These are phyloP conservation scores for Drosophila lutescens DNA, from an alignment of 2,888 invertebrate species.

Conservation along the genomic window DNA sequence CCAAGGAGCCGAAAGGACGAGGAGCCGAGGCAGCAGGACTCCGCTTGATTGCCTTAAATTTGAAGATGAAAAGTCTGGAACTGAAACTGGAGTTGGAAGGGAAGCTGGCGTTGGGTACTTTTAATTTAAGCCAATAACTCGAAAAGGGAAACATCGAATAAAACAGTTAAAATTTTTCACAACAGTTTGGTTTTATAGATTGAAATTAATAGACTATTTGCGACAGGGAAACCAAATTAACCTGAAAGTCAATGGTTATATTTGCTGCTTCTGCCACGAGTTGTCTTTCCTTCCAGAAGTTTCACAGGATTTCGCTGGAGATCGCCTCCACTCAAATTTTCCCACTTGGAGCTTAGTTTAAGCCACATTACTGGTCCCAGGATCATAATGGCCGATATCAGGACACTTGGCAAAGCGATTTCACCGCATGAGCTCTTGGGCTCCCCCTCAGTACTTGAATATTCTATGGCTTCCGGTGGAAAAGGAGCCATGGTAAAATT, in stretches of 20 bases:
- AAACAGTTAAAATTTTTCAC: neutral
- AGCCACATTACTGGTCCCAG: neutral
- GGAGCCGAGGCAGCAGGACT: constrained; percentile 9
- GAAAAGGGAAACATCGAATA: neutral
- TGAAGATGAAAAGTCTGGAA: constrained; percentile 26
- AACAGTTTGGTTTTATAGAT: neutral
- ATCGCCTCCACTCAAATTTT: neutral
- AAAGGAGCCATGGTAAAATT: constrained; percentile 3
- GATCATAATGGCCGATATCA: neutral
- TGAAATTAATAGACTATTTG: neutral
- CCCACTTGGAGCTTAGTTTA: neutral
- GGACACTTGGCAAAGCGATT: neutral
- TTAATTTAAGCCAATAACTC: constrained; percentile 28
- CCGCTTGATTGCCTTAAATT: constrained; percentile 68
- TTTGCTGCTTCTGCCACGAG: neutral
- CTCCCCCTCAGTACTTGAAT: neutral
- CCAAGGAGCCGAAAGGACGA: constrained; percentile 6
- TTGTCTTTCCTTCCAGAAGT: neutral
- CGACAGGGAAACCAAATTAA: neutral
- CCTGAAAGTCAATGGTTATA: neutral
- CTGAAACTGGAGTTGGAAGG: neutral
- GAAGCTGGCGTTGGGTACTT: neutral
- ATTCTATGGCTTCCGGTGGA: neutral
- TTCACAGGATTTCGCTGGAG: neutral
- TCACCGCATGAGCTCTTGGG: neutral